A percentile compares a stretch with the other conserved stretches of the same genome.
These are phyloP conservation scores for Lasioglossum malachurum DNA, from an alignment of 2,888 invertebrate genomes.

Conservation along the genomic window DNA sequence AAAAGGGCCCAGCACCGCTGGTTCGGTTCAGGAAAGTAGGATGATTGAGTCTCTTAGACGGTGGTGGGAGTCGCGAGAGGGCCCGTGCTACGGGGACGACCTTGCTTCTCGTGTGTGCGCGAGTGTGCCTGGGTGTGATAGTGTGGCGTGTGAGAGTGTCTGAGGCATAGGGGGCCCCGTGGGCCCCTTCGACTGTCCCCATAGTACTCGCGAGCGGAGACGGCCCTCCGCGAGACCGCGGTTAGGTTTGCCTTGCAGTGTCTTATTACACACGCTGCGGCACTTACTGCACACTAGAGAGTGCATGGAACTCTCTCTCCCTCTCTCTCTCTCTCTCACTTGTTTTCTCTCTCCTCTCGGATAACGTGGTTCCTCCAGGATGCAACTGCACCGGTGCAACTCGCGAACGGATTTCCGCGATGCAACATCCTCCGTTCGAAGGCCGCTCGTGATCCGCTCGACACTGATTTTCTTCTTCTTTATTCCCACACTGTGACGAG, in stretches of 20 bases:
- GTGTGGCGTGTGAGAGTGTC: constrained; percentile 27
- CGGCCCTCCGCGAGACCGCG: constrained; percentile 58
- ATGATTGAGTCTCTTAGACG: constrained; percentile 50
- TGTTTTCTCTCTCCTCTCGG: background rate
- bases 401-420: constrained; percentile 25
- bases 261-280: constrained; percentile 76
- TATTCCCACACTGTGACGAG: background rate
- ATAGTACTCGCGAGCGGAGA: constrained; percentile 57
- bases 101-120: constrained; percentile 55
- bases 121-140: constrained; percentile 14
- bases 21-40: constrained; percentile 62
- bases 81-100: constrained; percentile 64
- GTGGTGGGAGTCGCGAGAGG: constrained; percentile 62
- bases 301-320: constrained; percentile 33
- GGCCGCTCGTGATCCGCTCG: background rate
- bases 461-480: constrained; percentile 7
- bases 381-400: constrained; percentile 24
- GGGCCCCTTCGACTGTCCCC: constrained; percentile 65
- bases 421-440: constrained; percentile 26
- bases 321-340: background rate
- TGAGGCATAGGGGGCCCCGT: constrained; percentile 42
- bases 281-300: constrained; percentile 63
- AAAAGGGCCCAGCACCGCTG: constrained; percentile 20
- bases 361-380: constrained; percentile 29
- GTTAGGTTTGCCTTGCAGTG: constrained; percentile 67